phyloP scores from a whole-genome alignment of 2,888 invertebrate genomes.

The Drosophila fungiperda region DNA sequence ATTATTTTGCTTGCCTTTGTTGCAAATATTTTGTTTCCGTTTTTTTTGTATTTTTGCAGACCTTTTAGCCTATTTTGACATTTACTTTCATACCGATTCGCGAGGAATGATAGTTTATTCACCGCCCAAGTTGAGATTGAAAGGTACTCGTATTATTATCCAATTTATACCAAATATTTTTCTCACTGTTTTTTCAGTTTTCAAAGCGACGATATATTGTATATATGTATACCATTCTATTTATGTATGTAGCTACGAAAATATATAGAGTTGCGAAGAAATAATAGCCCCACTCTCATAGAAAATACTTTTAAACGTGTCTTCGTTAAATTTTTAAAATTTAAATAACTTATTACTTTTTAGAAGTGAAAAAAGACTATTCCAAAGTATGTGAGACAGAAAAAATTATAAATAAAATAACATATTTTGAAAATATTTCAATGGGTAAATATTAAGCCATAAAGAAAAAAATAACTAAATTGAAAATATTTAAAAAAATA shows the following conservation, averaged over 20 bases:
- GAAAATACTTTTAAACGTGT: neutral
- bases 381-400: neutral
- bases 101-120: slow-evolving; percentile 88
- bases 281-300: neutral
- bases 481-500: neutral
- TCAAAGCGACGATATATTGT: slow-evolving; percentile 4
- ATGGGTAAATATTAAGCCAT: neutral
- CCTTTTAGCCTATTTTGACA: slow-evolving; percentile 90
- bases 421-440: neutral
- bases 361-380: neutral
- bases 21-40: slow-evolving; percentile 51
- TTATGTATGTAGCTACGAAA: neutral
- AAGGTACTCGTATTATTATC: slow-evolving; percentile 87
- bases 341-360: neutral
- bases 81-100: slow-evolving; percentile 91
- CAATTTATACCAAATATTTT: slow-evolving; percentile 45
- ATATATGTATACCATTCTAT: slow-evolving; percentile 1
- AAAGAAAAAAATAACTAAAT: no score
- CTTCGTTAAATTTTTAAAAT: neutral
- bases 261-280: neutral
- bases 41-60: slow-evolving; percentile 87
- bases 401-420: neutral
- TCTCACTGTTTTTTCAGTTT: slow-evolving; percentile 42
- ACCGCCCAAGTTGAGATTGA: slow-evolving; percentile 89
- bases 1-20: slow-evolving; percentile 31